Evolutionary conservation across 2,888 invertebrate genomes (phyloP).

Genomic region (Scrobipalpa atriplicella): DNA sequence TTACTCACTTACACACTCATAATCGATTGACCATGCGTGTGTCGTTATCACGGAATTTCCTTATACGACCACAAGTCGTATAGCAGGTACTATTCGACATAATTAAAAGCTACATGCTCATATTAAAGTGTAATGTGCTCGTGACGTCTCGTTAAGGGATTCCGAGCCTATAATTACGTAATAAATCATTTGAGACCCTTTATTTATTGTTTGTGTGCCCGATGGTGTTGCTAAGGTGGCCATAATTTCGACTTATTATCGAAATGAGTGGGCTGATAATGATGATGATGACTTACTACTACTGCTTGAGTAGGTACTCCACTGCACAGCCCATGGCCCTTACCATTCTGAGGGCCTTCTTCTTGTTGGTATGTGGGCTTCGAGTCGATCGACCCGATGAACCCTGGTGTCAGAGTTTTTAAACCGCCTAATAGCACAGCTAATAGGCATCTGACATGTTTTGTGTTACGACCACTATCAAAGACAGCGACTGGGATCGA

Average conservation of each 20-base stretch:
- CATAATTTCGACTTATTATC: background rate
- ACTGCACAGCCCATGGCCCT: no score
- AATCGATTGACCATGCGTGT: slow-evolving; percentile 24
- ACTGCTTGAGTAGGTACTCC: no score
- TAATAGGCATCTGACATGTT: no score
- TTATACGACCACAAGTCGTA: slow-evolving; percentile 7
- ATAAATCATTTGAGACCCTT: slow-evolving; percentile 40
- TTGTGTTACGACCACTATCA: no score
- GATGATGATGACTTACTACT: no score
- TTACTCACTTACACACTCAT: background rate
- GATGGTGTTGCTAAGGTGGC: slow-evolving; percentile 1
- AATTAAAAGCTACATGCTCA: slow-evolving; percentile 22
- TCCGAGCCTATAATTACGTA: slow-evolving; percentile 39
- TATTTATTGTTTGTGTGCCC: slow-evolving; percentile 31
- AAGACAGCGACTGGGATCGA: no score
- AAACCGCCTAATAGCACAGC: no score
- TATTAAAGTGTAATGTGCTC: slow-evolving; percentile 23
- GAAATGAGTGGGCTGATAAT: no score
- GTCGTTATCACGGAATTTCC: slow-evolving; percentile 8
- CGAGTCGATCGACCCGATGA: no score
- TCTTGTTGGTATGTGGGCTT: no score
- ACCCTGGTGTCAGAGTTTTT: no score
- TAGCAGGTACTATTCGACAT: slow-evolving; percentile 4
- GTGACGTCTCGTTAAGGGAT: slow-evolving; percentile 36
- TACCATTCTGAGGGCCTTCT: no score